A percentile compares a stretch with the other conserved stretches of the same genome.
Evolutionary conservation across 92 coral and sea anemone species (phyloP).

Genomic region (Actinernus sp.): DNA sequence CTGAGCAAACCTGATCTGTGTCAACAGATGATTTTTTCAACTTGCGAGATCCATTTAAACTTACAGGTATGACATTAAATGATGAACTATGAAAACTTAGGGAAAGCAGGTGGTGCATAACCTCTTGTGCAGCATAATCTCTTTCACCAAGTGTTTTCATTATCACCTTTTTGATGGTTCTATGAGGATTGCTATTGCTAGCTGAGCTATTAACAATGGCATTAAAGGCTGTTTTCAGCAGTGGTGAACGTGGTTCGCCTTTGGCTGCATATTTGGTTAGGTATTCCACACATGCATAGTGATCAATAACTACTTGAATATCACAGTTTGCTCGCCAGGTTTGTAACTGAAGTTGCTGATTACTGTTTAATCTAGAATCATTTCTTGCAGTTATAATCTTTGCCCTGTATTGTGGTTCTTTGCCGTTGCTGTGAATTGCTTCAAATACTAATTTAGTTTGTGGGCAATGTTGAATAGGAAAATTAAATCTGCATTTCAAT

Average conservation of each 20-base stretch:
- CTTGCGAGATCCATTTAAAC: constrained; percentile 52
- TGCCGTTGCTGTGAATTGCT: not conserved
- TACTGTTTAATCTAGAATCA: not conserved
- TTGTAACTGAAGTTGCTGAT: not conserved
- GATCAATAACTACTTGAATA: constrained; percentile 64
- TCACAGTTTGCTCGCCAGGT: not conserved
- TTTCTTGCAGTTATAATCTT: not conserved
- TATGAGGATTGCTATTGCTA: constrained; percentile 47
- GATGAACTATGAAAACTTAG: constrained; percentile 58
- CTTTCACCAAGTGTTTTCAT: constrained; percentile 63
- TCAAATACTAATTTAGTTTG: constrained; percentile 12
- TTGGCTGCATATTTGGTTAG: constrained; percentile 55
- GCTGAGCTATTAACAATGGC: constrained; percentile 35
- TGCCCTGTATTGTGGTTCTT: not conserved
- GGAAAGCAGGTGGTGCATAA: constrained; percentile 57
- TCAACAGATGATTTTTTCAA: constrained; percentile 9
- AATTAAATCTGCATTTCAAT: constrained; percentile 72
- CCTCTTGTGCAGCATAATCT: constrained; percentile 68
- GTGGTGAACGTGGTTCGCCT: constrained; percentile 55
- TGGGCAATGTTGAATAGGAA: constrained; percentile 63
- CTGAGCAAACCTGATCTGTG: constrained; percentile 32
- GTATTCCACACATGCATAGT: not conserved
- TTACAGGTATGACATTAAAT: constrained; percentile 53
- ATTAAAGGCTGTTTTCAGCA: constrained; percentile 50
- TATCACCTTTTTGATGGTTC: constrained; percentile 51